These are phyloP conservation scores for Pangasius sanitwongsei DNA, from an alignment of 2,797 vertebrate genomes.

Conservation along the genomic window DNA sequence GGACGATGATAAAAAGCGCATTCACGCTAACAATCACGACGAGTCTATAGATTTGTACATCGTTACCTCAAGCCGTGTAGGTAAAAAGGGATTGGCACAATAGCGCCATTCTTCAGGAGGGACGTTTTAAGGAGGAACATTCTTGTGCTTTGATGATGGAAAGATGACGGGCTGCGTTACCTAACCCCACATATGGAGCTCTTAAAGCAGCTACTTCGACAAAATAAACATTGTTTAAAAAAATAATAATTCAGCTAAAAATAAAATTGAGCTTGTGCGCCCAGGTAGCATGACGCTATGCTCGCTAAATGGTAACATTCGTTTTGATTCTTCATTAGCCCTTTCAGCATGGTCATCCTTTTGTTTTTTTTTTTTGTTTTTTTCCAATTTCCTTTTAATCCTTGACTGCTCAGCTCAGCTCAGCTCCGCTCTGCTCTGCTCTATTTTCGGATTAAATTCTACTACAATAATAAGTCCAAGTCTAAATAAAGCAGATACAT, in stretches of 20 bases:
- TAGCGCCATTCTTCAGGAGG: slow-evolving; percentile 24
- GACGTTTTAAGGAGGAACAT: slow-evolving; percentile 24
- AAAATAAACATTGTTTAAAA: slow-evolving; percentile 6
- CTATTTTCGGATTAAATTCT: neutral
- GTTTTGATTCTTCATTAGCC: neutral
- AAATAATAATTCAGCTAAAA: neutral
- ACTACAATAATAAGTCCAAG: neutral
- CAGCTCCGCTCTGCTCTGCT: neutral
- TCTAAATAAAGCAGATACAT: neutral
- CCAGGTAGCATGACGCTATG: neutral
- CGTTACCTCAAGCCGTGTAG: slow-evolving; percentile 28
- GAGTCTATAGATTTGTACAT: slow-evolving; percentile 30
- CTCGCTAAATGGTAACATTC: neutral
- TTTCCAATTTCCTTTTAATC: neutral
- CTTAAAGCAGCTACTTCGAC: neutral
- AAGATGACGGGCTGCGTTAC: slow-evolving; percentile 10
- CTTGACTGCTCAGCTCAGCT: neutral
- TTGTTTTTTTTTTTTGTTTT: neutral
- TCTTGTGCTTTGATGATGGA: slow-evolving; percentile 36
- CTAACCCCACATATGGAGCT: slow-evolving; percentile 10
- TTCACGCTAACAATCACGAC: slow-evolving; percentile 23
- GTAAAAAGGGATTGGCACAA: slow-evolving; percentile 2
- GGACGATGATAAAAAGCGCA: slow-evolving; percentile 11
- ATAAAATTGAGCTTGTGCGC: neutral
- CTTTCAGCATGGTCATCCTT: neutral